Percentiles rank a stretch among this genome's conserved stretches.
These are phyloP conservation scores for Ascidia mentula DNA, from an alignment of 23 tunicate genomes.

Conservation along the genomic window DNA sequence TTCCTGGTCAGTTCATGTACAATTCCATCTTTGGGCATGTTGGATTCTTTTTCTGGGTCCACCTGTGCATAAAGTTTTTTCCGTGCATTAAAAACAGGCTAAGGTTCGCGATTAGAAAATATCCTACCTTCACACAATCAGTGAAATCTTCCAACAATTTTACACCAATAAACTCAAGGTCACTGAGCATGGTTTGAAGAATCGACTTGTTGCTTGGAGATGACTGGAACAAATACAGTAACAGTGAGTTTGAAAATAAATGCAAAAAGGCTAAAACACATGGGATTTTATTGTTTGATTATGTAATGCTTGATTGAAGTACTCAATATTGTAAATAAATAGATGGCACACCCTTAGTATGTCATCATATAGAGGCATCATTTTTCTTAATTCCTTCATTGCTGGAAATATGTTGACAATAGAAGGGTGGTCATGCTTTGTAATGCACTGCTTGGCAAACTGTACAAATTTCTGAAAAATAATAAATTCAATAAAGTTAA, in stretches of 20 bases:
- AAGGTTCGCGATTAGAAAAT: not conserved
- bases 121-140: conserved; percentile 70
- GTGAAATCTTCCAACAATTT: conserved; percentile 80
- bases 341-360: conserved; percentile 41
- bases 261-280: too few relatives aligned
- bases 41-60: conserved; percentile 90
- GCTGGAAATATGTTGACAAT: conserved; percentile 89
- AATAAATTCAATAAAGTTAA: not conserved
- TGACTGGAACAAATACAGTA: too few relatives aligned
- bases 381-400: conserved; percentile 55
- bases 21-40: conserved; percentile 98
- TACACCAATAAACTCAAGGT: conserved; percentile 58
- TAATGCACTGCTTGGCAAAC: conserved; percentile 77
- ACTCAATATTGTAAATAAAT: not conserved
- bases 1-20: conserved; percentile 97
- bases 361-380: conserved; percentile 30
- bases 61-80: conserved; percentile 10
- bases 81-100: not conserved
- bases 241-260: too few relatives aligned
- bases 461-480: conserved; percentile 54
- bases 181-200: conserved; percentile 64
- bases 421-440: conserved; percentile 78
- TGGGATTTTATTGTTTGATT: too few relatives aligned
- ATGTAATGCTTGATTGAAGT: not conserved
- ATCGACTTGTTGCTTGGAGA: not conserved